Base-by-base conservation (phyloP, 1,140 invertebrate genomes). In the Papilio glaucus region DNA sequence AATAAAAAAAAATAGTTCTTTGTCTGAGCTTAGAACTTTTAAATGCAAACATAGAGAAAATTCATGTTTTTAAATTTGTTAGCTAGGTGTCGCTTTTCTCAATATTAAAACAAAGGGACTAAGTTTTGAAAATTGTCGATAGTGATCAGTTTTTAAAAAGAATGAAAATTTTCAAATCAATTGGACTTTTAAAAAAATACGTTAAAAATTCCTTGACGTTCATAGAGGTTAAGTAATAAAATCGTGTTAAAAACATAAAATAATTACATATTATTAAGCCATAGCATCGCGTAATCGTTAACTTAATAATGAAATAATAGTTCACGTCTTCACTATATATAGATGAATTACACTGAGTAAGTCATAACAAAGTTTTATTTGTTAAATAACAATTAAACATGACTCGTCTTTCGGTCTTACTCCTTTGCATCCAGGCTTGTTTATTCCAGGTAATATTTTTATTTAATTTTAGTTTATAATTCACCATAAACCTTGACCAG, bases 301-400 rank as follows among this genome's bases (percentile, higher is more conserved):
- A 15, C n/a, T n/a, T n/a, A n/a, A n/a, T 15, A 45, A 45, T 45
- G 42, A 45, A 45, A 45, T 45, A 45, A 45, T 45, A 45, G n/a
- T 45, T n/a, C 3, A 45, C 6, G 13, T 42, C 4, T 45, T 45
- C 6, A 45, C n/a, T 45, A 45, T 45, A 45, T 6, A 45, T 45
- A 45, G 42, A 15, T n/a, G n/a, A 15, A 5, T 3, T 45, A 45
- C 13, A 45, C 15, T 33, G 2, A 2, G 6, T 33, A 33, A 7
- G 13, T 4, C 42, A 45, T 4, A 15, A 45, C 13, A n/a, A 45
- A 45, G 42, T 45, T 45, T 33, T 33, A 6, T 33, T 33, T 33
- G 6, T 45, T 15, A 45, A 45, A 45, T 45, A 45, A 42, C 1
- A 3, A 33, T 33, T 42, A 13, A 45, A 45, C 42, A 45, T 45